Base-by-base conservation (phyloP, 2,113 vertebrate species). In the Mastomys coucha region DNA sequence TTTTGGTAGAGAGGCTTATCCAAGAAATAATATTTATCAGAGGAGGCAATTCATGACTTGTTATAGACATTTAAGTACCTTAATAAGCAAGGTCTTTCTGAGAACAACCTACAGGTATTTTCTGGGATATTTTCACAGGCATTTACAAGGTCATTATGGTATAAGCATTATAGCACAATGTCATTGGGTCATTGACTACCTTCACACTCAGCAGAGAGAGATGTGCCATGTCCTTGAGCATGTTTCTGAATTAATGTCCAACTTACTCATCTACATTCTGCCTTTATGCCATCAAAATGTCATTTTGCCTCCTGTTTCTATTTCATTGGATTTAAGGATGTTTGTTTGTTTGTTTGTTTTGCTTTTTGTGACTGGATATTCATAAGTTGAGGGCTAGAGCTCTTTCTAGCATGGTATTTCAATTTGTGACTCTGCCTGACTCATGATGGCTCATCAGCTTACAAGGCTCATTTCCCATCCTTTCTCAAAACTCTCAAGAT, bases 11-110 rank as follows among this genome's bases (percentile, higher is more conserved):
- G 0, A 96, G 72, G 73, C 73, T 98, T 96, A 97, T 98, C 98
- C 45, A 45, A 98, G 86, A 98, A 98, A 98, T 95, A 98, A 94
- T 98, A 98, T 97, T 98, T 96, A 98, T 98, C 88, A 97, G 96
- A 97, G 97, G 96, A 97, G 97, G 95, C 98, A 90, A 96, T 91
- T 60, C 88, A 94, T 89, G 96, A 91, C 92, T 97, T 97, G 63
- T 94, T 98, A 91, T 80, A 98, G 97, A 96, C 98, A 90, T 95
- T 98, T 98, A 86, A 98, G 96, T 81, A 96, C 93, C 60, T 95
- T 98, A 97, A 97, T 94, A 96, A 98, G 98, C 92, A 94, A 96
- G 96, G 89, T 88, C 88, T 97, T 96, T 96, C 89, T 51, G 51
- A 96, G 78, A 73, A 91, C 49, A 95, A 86, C 96, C 96, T 97